These are phyloP conservation scores for Florisuga fusca DNA, from an alignment of 2,797 vertebrate species.

Conservation along the genomic window DNA sequence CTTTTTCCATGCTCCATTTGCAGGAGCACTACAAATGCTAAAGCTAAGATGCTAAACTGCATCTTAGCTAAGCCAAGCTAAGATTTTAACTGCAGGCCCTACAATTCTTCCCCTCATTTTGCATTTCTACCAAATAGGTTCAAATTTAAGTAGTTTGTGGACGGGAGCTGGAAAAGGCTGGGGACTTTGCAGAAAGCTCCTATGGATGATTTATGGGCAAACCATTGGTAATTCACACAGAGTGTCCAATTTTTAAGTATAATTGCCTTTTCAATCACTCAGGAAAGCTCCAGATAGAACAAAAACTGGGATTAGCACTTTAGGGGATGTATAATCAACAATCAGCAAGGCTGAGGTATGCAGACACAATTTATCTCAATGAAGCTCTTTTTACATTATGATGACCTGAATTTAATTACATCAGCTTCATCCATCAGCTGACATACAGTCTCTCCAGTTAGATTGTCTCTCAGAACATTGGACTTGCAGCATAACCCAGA, in stretches of 20 bases:
- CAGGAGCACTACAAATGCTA: background rate
- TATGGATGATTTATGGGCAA: background rate
- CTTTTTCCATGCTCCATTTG: background rate
- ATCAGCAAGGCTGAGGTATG: background rate
- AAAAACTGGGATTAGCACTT: slow-evolving; percentile 13
- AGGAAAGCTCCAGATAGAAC: background rate
- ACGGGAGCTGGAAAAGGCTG: background rate
- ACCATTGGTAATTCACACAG: slow-evolving; percentile 7
- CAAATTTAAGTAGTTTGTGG: background rate
- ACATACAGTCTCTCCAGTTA: slow-evolving; percentile 43
- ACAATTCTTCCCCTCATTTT: background rate
- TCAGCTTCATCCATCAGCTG: slow-evolving; percentile 62
- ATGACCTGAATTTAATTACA: slow-evolving; percentile 59
- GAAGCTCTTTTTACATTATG: slow-evolving; percentile 25
- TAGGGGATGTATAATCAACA: slow-evolving; percentile 10
- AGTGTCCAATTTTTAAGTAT: background rate
- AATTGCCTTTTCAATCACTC: slow-evolving; percentile 35
- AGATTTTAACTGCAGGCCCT: background rate
- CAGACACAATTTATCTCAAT: slow-evolving; percentile 55
- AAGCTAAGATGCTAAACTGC: background rate
- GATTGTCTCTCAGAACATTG: slow-evolving; percentile 39
- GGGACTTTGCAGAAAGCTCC: background rate
- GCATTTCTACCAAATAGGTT: background rate
- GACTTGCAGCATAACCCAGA: slow-evolving; percentile 41
- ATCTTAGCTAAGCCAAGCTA: too few relatives aligned